Base-by-base conservation (phyloP, 2,797 vertebrate species). In the Mionectes olivaceus region DNA sequence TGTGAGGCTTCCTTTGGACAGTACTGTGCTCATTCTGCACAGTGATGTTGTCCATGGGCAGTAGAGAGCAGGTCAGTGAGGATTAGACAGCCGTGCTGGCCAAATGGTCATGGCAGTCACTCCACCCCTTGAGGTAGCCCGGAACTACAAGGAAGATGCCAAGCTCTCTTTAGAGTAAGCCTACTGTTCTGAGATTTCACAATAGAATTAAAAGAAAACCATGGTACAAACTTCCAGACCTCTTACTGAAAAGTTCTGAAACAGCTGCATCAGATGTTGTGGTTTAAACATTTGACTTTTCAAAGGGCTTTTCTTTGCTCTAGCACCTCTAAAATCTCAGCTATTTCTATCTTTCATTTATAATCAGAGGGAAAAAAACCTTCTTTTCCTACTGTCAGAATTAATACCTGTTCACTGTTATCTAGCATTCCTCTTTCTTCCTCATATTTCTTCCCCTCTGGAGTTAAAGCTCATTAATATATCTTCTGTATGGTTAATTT, bases 21-120 rank as follows among this genome's bases (percentile, higher is more conserved):
- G 15, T 6, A 5, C 50, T n/a, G 25, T 32, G 57, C 2, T 17
- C 24, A 0, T n/a, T 46, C 27, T 37, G 74, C 43, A 17, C 49
- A 12, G 10, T 8, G 57, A 16, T 27, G 39, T 0, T 59, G 43
- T 21, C 12, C 3, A 1, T 6, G 43, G 47, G 39, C 60, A 57
- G 35, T 19, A 23, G 24, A 17, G 50, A 64, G 28, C 35, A 68
- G n/a, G 1, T 5, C 30, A 46, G 47, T 5, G 49, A 64, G 28
- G 32, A 25, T 41, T 6, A 35, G 18, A 56, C 32, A 15, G 1
- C 25, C 0, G 0, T 8, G 11, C 21, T 68, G 49, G 32, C 27
- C 41, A 43, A n/a, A 3, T 0, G 1, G 16, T 15, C 39, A 8
- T 24, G 10, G 46, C 19, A 64, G 43, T 56, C 43, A 15, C 37